Conservation (phyloP, 2,113 vertebrate genomes). For the Nannobrachium achirus region DNA sequence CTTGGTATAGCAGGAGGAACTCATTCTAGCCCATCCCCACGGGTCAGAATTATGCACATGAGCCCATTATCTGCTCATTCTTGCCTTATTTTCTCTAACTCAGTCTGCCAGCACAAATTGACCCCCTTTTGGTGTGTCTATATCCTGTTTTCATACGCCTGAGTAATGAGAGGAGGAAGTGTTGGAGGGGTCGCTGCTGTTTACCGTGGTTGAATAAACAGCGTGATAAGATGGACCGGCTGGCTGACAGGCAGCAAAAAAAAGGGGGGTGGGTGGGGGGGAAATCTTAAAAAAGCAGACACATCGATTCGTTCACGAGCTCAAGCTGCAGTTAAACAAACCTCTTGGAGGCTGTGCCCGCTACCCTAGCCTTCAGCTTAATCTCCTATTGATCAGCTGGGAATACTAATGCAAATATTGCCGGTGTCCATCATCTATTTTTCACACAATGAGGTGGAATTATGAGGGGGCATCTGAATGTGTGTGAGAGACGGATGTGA, state of each 20-base stretch:
- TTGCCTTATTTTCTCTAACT: conserved; percentile 26
- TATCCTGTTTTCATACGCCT: conserved; percentile 31
- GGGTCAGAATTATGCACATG: conserved; percentile 74
- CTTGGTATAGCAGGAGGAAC: conserved; percentile 45
- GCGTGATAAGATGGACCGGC: conserved; percentile 63
- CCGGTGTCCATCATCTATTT: conserved; percentile 8
- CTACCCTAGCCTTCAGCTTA: conserved; percentile 26
- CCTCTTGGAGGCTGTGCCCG: conserved; percentile 27
- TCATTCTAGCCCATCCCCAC: conserved; percentile 45
- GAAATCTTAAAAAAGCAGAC: conserved; percentile 45
- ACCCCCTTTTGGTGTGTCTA: conserved; percentile 27
- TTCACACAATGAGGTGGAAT: neutral
- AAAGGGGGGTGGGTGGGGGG: conserved; percentile 23
- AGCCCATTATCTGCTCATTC: conserved; percentile 72
- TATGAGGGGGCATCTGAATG: conserved; percentile 1
- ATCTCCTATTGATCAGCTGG: conserved; percentile 50
- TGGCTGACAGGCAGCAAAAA: conserved; percentile 46
- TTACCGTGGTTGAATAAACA: conserved; percentile 69
- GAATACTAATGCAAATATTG: conserved; percentile 41
- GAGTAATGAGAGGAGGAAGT: conserved; percentile 56
- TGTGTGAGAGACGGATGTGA: conserved; percentile 8
- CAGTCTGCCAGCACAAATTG: conserved; percentile 11
- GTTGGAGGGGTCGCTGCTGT: conserved; percentile 59
- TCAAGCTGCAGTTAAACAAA: conserved; percentile 53
- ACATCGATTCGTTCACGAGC: conserved; percentile 58